These are phyloP conservation scores for Noctua janthina DNA, from an alignment of 2,888 invertebrate species.

Conservation along the genomic window DNA sequence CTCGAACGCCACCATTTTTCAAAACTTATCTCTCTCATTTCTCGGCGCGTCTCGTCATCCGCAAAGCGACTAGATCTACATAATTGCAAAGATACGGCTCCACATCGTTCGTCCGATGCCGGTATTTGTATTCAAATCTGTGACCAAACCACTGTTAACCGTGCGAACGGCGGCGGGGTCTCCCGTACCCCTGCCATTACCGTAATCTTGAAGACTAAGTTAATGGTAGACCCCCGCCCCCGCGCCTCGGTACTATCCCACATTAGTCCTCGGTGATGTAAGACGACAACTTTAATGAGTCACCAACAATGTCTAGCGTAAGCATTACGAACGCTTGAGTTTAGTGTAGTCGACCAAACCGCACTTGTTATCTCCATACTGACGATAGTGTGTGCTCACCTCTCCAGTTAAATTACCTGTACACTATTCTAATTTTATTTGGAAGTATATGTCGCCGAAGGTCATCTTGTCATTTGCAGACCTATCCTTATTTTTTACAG, in stretches of 20 bases:
- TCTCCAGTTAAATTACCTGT: slow-evolving; percentile 18
- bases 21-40: slow-evolving; percentile 60
- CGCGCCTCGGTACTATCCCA: slow-evolving; percentile 18
- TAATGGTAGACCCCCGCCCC: slow-evolving; percentile 51
- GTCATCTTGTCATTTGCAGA: slow-evolving; percentile 1
- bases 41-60: slow-evolving; percentile 55
- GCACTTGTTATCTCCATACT: slow-evolving; percentile 33
- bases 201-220: slow-evolving; percentile 68
- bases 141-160: slow-evolving; percentile 67
- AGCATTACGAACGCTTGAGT: slow-evolving; percentile 44
- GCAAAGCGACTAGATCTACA: slow-evolving; percentile 65
- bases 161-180: slow-evolving; percentile 53
- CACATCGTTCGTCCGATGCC: slow-evolving; percentile 63
- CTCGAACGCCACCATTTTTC: slow-evolving; percentile 54
- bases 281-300: slow-evolving; percentile 66
- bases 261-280: slow-evolving; percentile 54
- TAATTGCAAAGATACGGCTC: slow-evolving; percentile 67
- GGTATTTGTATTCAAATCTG: slow-evolving; percentile 72
- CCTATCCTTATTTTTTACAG: slow-evolving; percentile 5
- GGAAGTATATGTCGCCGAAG: neutral
- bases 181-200: slow-evolving; percentile 58
- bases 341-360: slow-evolving; percentile 44
- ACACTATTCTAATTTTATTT: slow-evolving; percentile 10
- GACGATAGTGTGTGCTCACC: slow-evolving; percentile 26
- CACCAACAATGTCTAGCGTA: slow-evolving; percentile 55